These are phyloP conservation scores for Amazona guildingii DNA, from an alignment of 2,113 vertebrate genomes.

Conservation along the genomic window DNA sequence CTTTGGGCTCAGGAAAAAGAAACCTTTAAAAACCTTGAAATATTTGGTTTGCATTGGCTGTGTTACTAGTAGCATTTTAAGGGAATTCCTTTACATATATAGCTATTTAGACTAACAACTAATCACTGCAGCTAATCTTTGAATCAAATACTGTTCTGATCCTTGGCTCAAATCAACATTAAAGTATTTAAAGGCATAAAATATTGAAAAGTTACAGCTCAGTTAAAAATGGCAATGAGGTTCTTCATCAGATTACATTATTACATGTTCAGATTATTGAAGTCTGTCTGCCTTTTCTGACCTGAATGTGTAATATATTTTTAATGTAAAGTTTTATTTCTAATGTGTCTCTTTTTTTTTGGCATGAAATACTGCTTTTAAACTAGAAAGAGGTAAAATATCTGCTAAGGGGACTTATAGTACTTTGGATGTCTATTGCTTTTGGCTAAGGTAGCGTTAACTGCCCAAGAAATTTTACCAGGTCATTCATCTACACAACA, in stretches of 20 bases:
- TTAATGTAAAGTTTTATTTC: background rate
- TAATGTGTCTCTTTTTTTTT: background rate
- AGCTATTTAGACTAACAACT: background rate
- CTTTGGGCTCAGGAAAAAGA: background rate
- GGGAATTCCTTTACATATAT: background rate
- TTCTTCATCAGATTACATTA: background rate
- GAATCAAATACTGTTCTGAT: background rate
- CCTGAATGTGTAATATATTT: background rate
- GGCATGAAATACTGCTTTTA: background rate
- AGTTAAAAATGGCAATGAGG: background rate
- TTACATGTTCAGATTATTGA: background rate
- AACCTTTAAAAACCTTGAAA: background rate
- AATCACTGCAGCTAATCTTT: background rate
- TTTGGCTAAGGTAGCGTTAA: background rate
- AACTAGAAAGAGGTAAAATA: background rate
- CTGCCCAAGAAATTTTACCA: background rate
- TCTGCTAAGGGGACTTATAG: background rate
- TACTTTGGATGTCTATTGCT: background rate
- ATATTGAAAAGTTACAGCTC: background rate
- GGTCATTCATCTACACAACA: background rate
- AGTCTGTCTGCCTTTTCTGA: background rate
- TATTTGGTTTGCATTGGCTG: background rate
- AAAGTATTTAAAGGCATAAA: background rate
- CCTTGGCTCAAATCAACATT: background rate
- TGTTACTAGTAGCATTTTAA: background rate